Evolutionary conservation across 2,113 vertebrate species (phyloP), one percentile per base, ranked within the genome.

Genomic region (Dermatemys mawii): DNA sequence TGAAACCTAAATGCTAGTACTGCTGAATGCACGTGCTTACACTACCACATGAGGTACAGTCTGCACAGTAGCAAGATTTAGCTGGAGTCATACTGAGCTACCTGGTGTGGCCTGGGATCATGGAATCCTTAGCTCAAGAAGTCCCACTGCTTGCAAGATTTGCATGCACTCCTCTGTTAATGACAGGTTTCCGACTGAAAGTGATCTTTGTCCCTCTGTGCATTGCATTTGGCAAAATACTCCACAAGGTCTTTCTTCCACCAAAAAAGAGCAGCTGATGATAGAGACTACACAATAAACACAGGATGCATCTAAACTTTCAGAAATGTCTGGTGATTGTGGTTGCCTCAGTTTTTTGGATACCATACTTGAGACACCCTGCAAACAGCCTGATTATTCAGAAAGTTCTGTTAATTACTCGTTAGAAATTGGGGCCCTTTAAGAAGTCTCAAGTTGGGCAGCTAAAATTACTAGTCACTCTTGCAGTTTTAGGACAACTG

Each of bases 201-300:
- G 63, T 29, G 16, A 0, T 54, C 27, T 46, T 90, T 73, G 35
- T 63, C 35, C 75, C 32, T 35, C 38, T 41, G 19, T 21, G 8
- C 17, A 10, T 38, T 73, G 22, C 38, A 12, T 73, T 73, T 41
- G 35, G 1, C 88, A 41, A 90, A 93, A 75, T 26, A 2, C 3
- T 84, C 44, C n/a, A 14, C n/a, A 87, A 48, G 76, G 24, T 16
- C 4, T 80, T 1, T 38, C 90, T 32, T 17, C 27, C 54, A 76
- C 32, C 29, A 35, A 60, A 57, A 57, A 57, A 13, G 27, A 60
- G 29, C 67, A 41, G 21, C 46, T 41, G 1, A 0, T 76, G 48
- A 0, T 73, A 0, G 21, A 83, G 51, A 14, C 8, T 8, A 29
- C 67, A 14, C 49, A 5, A 0, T 0, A 54, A 44, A 32, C 35